These are phyloP conservation scores for Bubo blakistoni DNA, from an alignment of 2,113 vertebrate genomes.

Conservation along the genomic window DNA sequence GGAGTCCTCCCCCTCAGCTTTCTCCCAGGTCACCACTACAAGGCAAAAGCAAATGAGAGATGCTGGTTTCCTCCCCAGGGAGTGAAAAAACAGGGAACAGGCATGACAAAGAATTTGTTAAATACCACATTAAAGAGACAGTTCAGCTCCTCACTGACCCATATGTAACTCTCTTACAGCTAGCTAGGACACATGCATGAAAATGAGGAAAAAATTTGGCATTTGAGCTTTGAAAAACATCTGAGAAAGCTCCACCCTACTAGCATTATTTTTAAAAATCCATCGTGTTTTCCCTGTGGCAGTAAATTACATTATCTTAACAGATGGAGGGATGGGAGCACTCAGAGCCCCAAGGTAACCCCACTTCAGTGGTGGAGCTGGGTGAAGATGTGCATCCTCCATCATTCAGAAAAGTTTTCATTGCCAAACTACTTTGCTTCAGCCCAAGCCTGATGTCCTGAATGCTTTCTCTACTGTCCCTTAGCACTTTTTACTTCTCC, in stretches of 20 bases:
- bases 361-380: neutral
- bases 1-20: neutral
- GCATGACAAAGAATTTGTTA: neutral
- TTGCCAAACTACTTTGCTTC: neutral
- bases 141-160: neutral
- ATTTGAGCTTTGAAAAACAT: constrained; percentile 23
- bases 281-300: neutral
- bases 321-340: neutral
- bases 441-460: neutral
- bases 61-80: neutral
- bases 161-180: neutral
- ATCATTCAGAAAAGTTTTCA: neutral
- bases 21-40: neutral
- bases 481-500: neutral
- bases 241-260: constrained; percentile 8
- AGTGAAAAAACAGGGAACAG: neutral
- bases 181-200: neutral
- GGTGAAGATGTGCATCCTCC: neutral
- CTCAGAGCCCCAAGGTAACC: neutral
- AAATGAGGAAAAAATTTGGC: constrained; percentile 23
- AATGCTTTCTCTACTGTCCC: neutral
- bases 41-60: neutral
- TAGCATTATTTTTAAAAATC: neutral
- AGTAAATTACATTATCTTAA: neutral
- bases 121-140: neutral